Conservation (phyloP, 1,140 invertebrate genomes). For the Drosophila novamexicana region DNA sequence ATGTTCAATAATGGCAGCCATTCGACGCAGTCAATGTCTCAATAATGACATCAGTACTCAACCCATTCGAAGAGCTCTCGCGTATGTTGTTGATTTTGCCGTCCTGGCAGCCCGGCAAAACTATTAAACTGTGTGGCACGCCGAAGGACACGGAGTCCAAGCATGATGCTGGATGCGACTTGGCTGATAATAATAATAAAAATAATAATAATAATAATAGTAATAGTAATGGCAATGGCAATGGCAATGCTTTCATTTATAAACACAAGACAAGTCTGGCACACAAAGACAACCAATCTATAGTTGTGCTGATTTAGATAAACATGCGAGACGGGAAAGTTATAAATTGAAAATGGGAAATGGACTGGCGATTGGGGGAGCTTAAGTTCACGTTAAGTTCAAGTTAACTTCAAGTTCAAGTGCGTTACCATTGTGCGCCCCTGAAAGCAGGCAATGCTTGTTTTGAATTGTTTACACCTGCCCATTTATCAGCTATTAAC, state of each 20-base stretch:
- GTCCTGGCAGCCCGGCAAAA: constrained; percentile 15
- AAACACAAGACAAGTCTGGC: constrained; percentile 32
- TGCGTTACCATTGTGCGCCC: background rate
- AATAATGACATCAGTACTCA: constrained; percentile 49
- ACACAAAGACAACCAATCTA: constrained; percentile 27
- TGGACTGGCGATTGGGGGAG: background rate
- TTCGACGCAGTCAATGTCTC: constrained; percentile 51
- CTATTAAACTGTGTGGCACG: constrained; percentile 43
- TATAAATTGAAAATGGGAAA: constrained; percentile 16
- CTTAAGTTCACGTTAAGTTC: background rate
- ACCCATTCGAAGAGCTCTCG: constrained; percentile 5
- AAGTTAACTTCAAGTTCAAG: constrained; percentile 14
- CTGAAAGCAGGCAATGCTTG: background rate
- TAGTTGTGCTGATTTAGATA: constrained; percentile 45
- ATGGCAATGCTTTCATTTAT: constrained; percentile 44
- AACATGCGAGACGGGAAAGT: constrained; percentile 28
- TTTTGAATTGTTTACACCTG: constrained; percentile 47
- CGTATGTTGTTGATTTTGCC: background rate
- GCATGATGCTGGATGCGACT: constrained; percentile 7
- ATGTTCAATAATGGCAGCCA: constrained; percentile 10
- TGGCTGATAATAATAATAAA: constrained; percentile 14
- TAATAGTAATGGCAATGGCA: constrained; percentile 45
- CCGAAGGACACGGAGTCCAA: constrained; percentile 8
- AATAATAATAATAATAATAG: constrained; percentile 16
- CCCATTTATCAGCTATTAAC: constrained; percentile 61